Percentiles rank a stretch among this genome's conserved stretches.
Evolutionary conservation across 1,140 invertebrate species (phyloP).

Genomic region (Phymorhynchus buccinoides): DNA sequence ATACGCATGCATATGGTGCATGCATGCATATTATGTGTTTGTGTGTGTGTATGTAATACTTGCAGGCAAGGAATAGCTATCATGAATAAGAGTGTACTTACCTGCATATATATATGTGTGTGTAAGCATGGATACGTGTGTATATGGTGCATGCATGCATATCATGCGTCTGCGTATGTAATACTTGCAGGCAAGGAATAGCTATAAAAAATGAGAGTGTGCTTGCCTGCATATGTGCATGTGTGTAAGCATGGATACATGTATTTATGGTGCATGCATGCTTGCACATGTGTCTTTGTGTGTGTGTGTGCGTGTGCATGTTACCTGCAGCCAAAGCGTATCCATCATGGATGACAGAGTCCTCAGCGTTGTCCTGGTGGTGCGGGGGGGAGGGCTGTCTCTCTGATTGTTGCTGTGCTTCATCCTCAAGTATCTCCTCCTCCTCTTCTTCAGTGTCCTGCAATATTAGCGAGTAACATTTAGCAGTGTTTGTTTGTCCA

Average conservation of each 20-base stretch:
- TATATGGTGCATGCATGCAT: not conserved
- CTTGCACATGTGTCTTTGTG: not conserved
- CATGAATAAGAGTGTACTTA: too few relatives aligned
- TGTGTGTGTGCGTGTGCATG: not conserved
- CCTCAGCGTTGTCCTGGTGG: constrained; percentile 45
- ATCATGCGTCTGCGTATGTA: not conserved
- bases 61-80: too few relatives aligned
- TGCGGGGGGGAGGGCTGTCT: constrained; percentile 37
- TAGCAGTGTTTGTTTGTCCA: constrained; percentile 23
- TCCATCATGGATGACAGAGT: constrained; percentile 59
- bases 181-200: not conserved
- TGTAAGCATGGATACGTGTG: not conserved
- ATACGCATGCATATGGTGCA: not conserved
- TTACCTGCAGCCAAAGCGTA: constrained; percentile 67
- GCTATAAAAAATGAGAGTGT: not conserved
- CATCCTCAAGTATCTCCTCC: constrained; percentile 36
- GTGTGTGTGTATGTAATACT: not conserved
- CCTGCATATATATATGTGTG: not conserved
- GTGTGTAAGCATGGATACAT: not conserved
- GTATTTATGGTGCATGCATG: not conserved
- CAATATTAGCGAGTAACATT: too few relatives aligned
- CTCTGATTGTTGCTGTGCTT: constrained; percentile 34
- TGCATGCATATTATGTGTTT: not conserved
- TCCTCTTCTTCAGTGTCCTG: constrained; percentile 40
- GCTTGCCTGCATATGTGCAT: not conserved